Percentiles rank a stretch among this genome's conserved stretches.
Evolutionary conservation across 2,797 vertebrate genomes (phyloP).

Genomic region (Poliocrania exsul): DNA sequence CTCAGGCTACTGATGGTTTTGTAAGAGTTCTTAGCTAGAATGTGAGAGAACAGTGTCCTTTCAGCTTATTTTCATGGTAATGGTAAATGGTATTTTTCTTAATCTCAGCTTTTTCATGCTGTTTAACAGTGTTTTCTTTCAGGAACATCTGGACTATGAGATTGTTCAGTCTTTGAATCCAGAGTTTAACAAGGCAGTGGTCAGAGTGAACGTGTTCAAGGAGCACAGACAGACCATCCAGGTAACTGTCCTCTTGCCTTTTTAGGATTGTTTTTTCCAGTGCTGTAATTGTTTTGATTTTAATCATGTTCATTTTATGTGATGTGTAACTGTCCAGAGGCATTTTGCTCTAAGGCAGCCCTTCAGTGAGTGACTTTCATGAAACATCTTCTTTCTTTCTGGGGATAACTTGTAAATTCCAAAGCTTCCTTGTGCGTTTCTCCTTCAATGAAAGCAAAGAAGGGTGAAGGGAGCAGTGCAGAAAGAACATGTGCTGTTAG

Average conservation of each 20-base stretch:
- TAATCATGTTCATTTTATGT: background rate
- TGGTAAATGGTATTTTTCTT: background rate
- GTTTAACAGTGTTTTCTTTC: background rate
- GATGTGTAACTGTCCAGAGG: background rate
- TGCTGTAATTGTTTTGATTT: background rate
- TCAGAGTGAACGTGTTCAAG: slow-evolving; percentile 95
- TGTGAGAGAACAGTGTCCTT: background rate
- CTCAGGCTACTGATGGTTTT: background rate
- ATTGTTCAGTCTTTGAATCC: slow-evolving; percentile 98
- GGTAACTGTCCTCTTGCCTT: slow-evolving; percentile 71
- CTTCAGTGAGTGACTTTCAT: background rate
- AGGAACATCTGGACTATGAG: slow-evolving; percentile 98
- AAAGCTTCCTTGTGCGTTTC: background rate
- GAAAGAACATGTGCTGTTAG: background rate
- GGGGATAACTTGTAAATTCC: background rate
- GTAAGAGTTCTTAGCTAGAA: background rate
- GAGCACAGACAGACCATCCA: slow-evolving; percentile 98
- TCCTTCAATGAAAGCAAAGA: background rate
- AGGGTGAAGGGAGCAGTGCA: background rate
- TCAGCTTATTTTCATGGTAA: background rate
- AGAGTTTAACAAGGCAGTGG: slow-evolving; percentile 97
- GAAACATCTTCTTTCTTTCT: background rate
- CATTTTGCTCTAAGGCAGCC: background rate
- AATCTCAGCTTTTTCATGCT: background rate
- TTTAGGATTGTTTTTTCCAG: background rate